phyloP scores from a whole-genome alignment of 2,888 invertebrate genomes.

The Aporophyla lueneburgensis region DNA sequence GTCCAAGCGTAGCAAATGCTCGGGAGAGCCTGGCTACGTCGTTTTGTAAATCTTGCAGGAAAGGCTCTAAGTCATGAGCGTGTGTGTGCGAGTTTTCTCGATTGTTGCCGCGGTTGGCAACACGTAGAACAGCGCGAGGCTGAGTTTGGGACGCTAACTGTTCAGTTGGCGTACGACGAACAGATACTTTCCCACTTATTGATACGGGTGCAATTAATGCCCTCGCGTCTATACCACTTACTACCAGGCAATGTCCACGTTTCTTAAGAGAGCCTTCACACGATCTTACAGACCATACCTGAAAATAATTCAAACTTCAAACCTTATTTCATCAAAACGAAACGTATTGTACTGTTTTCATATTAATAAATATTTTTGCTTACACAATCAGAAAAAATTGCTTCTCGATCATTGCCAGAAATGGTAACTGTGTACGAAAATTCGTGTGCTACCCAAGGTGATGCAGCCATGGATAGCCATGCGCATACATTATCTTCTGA shows the following conservation, averaged over 20 bases:
- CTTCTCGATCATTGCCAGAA: constrained; percentile 88
- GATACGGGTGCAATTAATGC: constrained; percentile 78
- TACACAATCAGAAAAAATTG: constrained; percentile 87
- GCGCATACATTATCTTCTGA: constrained; percentile 80
- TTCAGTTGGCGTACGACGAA: constrained; percentile 82
- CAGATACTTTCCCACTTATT: constrained; percentile 81
- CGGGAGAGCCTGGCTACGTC: constrained; percentile 82
- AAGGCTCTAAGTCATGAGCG: constrained; percentile 77
- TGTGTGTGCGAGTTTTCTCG: constrained; percentile 59
- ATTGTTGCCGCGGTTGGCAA: constrained; percentile 81
- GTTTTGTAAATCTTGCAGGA: constrained; percentile 82
- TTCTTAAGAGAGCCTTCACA: constrained; percentile 87
- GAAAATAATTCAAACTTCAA: constrained; percentile 29
- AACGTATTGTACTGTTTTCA: background rate
- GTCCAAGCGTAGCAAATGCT: constrained; percentile 82
- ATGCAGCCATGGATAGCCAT: constrained; percentile 86
- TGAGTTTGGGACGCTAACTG: constrained; percentile 76
- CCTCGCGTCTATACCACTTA: constrained; percentile 79
- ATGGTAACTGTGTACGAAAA: constrained; percentile 86
- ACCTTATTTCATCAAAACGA: background rate
- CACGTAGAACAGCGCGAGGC: constrained; percentile 85
- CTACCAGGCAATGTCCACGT: constrained; percentile 82
- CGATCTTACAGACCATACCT: constrained; percentile 87
- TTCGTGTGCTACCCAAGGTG: constrained; percentile 84
- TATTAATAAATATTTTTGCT: constrained; percentile 64